Conservation (phyloP, 2,113 vertebrate species). For the Percopsis transmontana region DNA sequence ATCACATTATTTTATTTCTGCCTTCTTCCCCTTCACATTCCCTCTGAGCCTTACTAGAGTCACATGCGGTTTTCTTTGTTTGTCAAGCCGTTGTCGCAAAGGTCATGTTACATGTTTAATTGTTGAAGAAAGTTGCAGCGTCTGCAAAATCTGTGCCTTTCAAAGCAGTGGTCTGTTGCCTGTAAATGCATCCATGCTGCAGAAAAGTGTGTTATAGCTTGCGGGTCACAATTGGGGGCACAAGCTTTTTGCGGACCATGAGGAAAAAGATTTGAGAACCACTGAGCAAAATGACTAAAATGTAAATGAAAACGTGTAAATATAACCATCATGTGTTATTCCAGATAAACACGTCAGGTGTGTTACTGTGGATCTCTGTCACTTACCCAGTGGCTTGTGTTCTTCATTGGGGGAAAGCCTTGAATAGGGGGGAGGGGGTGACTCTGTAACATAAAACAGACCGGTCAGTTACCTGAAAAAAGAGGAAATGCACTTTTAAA, state of each 20-base stretch:
- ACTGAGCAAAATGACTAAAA: no score
- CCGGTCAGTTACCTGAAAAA: conserved; percentile 36
- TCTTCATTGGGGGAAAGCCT: conserved; percentile 94
- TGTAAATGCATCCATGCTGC: no score
- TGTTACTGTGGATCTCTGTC: conserved; percentile 6
- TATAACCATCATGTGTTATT: no score
- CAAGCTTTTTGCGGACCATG: no score
- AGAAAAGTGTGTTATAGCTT: no score
- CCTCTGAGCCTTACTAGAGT: conserved; percentile 52
- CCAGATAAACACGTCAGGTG: neutral
- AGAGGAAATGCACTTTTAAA: neutral
- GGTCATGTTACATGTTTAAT: no score
- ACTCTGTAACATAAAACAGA: conserved; percentile 87
- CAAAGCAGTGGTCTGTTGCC: no score
- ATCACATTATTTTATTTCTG: conserved; percentile 86
- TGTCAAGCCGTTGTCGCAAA: neutral
- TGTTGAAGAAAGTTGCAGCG: no score
- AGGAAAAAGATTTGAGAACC: no score
- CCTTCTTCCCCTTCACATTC: conserved; percentile 78
- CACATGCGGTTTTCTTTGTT: conserved; percentile 21
- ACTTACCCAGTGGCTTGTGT: conserved; percentile 98
- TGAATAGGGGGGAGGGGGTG: conserved; percentile 97
- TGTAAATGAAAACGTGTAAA: no score
- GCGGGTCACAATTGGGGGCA: no score
- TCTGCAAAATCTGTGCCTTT: no score